These are phyloP conservation scores for Meloidogyne floridensis DNA, from an alignment of 1,140 invertebrate genomes.

Conservation along the genomic window DNA sequence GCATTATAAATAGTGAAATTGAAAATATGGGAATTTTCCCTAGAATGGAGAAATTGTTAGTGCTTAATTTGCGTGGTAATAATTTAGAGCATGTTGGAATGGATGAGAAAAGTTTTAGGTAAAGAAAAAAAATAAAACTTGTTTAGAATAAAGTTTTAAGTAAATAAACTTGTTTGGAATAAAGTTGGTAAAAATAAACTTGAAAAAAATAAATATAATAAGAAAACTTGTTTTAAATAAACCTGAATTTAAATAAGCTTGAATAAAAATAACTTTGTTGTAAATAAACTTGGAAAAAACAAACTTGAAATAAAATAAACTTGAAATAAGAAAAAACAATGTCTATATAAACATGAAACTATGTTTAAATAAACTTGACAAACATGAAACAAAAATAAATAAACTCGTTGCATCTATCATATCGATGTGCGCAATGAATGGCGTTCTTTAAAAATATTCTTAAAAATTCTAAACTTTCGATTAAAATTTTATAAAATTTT, in stretches of 20 bases:
- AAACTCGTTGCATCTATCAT: background rate
- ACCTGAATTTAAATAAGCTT: background rate
- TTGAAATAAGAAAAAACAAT: background rate
- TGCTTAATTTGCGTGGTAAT: conserved; percentile 16
- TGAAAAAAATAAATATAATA: no score
- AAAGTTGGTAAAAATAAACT: no score
- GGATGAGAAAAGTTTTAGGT: background rate
- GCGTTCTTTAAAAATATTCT: no score
- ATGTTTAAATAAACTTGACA: background rate
- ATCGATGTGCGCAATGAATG: no score
- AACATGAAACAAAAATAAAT: background rate
- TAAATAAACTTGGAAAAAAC: background rate
- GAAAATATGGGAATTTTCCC: conserved; percentile 23
- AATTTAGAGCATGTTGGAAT: conserved; percentile 8
- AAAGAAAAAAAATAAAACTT: background rate
- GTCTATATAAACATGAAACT: no score
- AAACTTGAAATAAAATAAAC: background rate
- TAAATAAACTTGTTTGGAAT: no score
- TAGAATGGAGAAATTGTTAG: conserved; percentile 20
- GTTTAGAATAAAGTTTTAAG: background rate
- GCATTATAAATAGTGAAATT: conserved; percentile 21
- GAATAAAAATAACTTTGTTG: background rate
- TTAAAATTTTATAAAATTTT: background rate
- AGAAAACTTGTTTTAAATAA: no score
- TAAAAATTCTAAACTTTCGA: no score